phyloP scores from a whole-genome alignment of 2,797 vertebrate genomes.

The Oryzias sinensis region DNA sequence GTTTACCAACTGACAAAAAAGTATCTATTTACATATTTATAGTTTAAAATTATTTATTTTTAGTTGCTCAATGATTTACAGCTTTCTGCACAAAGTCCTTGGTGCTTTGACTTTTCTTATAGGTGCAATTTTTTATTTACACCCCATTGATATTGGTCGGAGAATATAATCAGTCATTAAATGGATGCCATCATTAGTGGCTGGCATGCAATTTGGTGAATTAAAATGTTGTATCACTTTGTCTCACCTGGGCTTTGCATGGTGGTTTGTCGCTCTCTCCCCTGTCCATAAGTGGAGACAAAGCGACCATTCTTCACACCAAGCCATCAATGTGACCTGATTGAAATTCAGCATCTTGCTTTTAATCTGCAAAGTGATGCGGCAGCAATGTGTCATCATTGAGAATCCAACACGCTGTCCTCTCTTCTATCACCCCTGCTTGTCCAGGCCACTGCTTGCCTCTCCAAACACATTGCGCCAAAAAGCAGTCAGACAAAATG shows the following conservation, averaged over 20 bases:
- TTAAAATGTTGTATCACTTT: slow-evolving; percentile 69
- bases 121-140: slow-evolving; percentile 36
- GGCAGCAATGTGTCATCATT: slow-evolving; percentile 78
- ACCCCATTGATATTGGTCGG: slow-evolving; percentile 45
- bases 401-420: slow-evolving; percentile 72
- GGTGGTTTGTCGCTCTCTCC: slow-evolving; percentile 29
- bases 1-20: slow-evolving; percentile 24
- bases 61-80: slow-evolving; percentile 32
- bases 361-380: slow-evolving; percentile 86
- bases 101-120: slow-evolving; percentile 51
- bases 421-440: slow-evolving; percentile 60
- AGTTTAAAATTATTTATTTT: slow-evolving; percentile 29
- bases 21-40: slow-evolving; percentile 13
- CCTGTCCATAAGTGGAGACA: slow-evolving; percentile 64
- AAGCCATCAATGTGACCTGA: slow-evolving; percentile 77
- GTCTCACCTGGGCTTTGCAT: slow-evolving; percentile 63
- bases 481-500: slow-evolving; percentile 66
- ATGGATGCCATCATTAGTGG: slow-evolving; percentile 63
- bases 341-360: slow-evolving; percentile 85
- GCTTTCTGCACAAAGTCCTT: slow-evolving; percentile 41
- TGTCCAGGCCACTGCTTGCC: slow-evolving; percentile 36
- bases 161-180: slow-evolving; percentile 56
- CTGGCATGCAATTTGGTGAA: slow-evolving; percentile 67
- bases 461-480: slow-evolving; percentile 53
- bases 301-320: slow-evolving; percentile 74